Conservation (phyloP, 2,113 vertebrate genomes). For the Ceyx cyanopectus region DNA sequence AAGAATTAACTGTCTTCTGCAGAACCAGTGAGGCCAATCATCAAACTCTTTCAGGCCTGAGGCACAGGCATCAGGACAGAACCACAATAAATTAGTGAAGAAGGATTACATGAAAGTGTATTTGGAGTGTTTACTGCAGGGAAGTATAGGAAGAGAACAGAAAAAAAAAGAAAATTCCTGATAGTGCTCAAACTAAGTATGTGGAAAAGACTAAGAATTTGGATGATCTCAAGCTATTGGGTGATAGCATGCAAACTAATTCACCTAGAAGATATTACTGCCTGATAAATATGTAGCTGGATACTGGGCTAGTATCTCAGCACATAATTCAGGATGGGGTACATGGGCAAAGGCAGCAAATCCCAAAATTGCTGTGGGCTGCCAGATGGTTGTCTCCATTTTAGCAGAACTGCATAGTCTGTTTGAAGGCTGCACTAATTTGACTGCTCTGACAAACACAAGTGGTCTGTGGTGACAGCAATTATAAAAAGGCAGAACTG, state of each 20-base stretch:
- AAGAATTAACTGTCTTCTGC: neutral
- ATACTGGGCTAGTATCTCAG: neutral
- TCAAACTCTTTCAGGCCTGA: neutral
- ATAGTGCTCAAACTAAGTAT: neutral
- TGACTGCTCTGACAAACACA: neutral
- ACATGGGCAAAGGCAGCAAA: neutral
- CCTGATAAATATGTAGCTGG: neutral
- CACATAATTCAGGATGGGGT: neutral
- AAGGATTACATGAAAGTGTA: neutral
- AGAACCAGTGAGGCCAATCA: neutral
- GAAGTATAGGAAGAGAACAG: neutral
- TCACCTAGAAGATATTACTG: neutral
- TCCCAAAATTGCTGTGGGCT: neutral
- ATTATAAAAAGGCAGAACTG: neutral
- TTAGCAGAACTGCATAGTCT: neutral
- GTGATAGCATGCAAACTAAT: neutral
- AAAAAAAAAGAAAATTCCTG: neutral
- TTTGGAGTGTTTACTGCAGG: neutral
- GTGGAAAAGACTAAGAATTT: neutral
- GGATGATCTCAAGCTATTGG: neutral
- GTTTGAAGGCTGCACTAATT: neutral
- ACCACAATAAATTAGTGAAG: neutral
- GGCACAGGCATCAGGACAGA: neutral
- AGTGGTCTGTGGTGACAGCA: neutral
- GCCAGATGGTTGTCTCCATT: neutral